phyloP scores from a whole-genome alignment of 2,888 invertebrate genomes.

The Drosophila trichaetosa region DNA sequence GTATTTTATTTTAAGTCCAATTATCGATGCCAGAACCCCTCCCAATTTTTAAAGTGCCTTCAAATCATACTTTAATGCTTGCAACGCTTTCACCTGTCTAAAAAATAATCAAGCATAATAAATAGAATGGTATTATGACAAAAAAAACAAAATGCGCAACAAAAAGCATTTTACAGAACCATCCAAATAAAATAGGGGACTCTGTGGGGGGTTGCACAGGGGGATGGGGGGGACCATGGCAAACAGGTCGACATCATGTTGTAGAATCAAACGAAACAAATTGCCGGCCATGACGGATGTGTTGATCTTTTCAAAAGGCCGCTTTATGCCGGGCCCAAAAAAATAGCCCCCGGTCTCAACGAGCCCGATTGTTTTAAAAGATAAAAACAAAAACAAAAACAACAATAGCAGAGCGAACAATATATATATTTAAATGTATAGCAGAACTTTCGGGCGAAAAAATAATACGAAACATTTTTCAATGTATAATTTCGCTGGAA shows the following conservation, averaged over 20 bases:
- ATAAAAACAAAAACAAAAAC: slow-evolving; percentile 36
- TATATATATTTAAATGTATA: slow-evolving; percentile 10
- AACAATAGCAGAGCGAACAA: slow-evolving; percentile 33
- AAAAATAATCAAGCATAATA: slow-evolving; percentile 34
- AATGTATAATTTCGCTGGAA: slow-evolving; percentile 39
- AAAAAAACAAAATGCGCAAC: neutral
- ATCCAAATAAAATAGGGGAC: neutral
- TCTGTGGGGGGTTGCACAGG: neutral
- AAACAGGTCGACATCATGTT: slow-evolving; percentile 26
- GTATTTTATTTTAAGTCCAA: slow-evolving; percentile 1
- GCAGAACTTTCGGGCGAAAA: slow-evolving; percentile 12
- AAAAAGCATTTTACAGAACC: slow-evolving; percentile 10
- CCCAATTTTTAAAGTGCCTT: neutral
- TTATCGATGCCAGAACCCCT: neutral
- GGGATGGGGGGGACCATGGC: neutral
- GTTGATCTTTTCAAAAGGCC: slow-evolving; percentile 58
- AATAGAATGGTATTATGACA: slow-evolving; percentile 22
- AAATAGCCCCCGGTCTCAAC: slow-evolving; percentile 10
- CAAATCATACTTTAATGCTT: slow-evolving; percentile 1
- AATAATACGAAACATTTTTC: slow-evolving; percentile 14
- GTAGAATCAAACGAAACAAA: slow-evolving; percentile 57
- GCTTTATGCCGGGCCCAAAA: slow-evolving; percentile 35
- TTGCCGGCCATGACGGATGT: slow-evolving; percentile 69
- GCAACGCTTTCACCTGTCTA: slow-evolving; percentile 9
- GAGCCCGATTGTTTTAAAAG: slow-evolving; percentile 44